phyloP scores from a whole-genome alignment of 2,797 vertebrate species.

The Lateolabrax maculatus region DNA sequence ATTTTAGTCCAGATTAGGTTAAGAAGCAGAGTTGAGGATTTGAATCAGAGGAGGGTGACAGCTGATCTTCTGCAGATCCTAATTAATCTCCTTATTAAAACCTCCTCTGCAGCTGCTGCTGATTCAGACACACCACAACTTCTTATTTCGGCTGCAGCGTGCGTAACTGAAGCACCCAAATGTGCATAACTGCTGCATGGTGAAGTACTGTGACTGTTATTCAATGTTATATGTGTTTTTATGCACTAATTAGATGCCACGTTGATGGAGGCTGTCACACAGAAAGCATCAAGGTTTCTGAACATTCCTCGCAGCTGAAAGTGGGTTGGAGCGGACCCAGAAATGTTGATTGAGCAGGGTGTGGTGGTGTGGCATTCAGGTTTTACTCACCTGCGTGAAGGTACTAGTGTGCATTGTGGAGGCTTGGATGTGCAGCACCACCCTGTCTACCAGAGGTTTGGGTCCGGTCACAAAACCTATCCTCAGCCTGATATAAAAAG shows the following conservation, averaged over 20 bases:
- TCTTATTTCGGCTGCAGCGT: neutral
- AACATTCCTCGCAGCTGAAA: neutral
- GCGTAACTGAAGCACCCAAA: neutral
- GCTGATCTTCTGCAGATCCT: neutral
- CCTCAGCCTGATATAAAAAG: slow-evolving; percentile 85
- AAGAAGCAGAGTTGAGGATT: slow-evolving; percentile 4
- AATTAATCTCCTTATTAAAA: slow-evolving; percentile 30
- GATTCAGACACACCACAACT: neutral
- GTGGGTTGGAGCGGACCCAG: neutral
- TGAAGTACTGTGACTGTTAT: neutral
- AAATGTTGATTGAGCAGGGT: neutral
- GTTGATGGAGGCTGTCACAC: neutral
- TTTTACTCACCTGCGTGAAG: slow-evolving; percentile 92
- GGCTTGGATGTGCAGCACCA: slow-evolving; percentile 93
- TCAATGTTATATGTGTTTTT: neutral
- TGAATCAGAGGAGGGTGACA: slow-evolving; percentile 7
- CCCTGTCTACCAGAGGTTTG: slow-evolving; percentile 90
- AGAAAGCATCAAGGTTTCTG: neutral
- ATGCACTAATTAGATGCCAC: neutral
- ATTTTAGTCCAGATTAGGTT: slow-evolving; percentile 13
- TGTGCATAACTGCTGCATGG: neutral
- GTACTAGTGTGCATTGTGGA: slow-evolving; percentile 93
- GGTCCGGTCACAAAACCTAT: slow-evolving; percentile 95
- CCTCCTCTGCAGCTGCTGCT: slow-evolving; percentile 35
- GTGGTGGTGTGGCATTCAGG: no score